These are phyloP conservation scores for Dipus sagitta DNA, from an alignment of 2,797 vertebrate species.

Conservation along the genomic window DNA sequence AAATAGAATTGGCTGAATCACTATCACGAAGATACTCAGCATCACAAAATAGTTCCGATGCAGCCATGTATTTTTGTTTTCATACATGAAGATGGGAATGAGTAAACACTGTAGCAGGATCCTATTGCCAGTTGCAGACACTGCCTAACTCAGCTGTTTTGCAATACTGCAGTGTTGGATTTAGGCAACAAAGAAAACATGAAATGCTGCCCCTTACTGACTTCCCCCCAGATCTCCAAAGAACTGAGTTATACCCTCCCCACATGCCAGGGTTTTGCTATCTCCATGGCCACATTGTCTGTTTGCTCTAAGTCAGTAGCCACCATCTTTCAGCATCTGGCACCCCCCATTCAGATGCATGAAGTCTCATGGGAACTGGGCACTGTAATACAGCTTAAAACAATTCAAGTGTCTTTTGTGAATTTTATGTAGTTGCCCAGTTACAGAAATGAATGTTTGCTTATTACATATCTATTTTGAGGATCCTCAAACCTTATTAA, in stretches of 20 bases:
- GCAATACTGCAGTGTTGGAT: neutral
- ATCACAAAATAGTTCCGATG: too few species aligned
- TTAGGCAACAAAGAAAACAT: neutral
- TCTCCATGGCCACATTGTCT: neutral
- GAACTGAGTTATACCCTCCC: neutral
- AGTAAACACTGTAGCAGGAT: neutral
- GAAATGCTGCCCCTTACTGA: neutral
- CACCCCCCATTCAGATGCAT: neutral
- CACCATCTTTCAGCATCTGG: neutral
- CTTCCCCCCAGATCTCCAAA: neutral
- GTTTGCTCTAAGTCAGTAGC: neutral
- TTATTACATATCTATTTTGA: neutral
- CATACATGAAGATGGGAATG: neutral
- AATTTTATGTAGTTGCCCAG: conserved; percentile 20
- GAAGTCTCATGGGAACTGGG: neutral
- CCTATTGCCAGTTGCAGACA: neutral
- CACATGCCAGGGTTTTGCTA: neutral
- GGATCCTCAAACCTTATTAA: neutral
- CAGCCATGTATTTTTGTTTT: neutral
- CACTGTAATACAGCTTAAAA: neutral
- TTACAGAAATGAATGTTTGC: neutral
- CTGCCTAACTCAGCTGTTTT: conserved; percentile 22
- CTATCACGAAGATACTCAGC: too few species aligned
- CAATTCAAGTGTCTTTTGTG: neutral
- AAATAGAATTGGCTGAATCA: too few species aligned